These are phyloP conservation scores for Alitta virens DNA, from an alignment of 2,888 invertebrate genomes.

Conservation along the genomic window DNA sequence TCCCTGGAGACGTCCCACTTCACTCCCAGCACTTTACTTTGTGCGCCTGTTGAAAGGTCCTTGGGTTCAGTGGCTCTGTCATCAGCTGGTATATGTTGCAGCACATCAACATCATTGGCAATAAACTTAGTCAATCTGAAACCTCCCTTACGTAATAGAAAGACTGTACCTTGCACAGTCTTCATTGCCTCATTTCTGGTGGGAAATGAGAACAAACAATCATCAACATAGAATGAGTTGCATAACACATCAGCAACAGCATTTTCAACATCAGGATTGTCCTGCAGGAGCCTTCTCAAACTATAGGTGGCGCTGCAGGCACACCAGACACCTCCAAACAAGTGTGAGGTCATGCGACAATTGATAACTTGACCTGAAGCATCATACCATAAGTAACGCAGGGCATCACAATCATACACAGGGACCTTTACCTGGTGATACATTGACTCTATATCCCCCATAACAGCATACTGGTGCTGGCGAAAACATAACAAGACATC, in stretches of 20 bases:
- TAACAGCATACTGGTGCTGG: constrained; percentile 18
- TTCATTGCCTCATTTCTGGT: constrained; percentile 3
- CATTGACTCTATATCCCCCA: constrained; percentile 28
- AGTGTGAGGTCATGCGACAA: constrained; percentile 16
- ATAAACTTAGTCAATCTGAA: constrained; percentile 30
- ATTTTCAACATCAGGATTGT: not conserved
- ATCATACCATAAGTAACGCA: constrained; percentile 23
- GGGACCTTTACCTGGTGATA: constrained; percentile 23
- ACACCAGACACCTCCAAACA: constrained; percentile 15
- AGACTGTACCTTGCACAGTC: constrained; percentile 8
- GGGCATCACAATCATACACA: constrained; percentile 10
- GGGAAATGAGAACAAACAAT: constrained; percentile 18
- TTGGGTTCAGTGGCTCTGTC: not conserved
- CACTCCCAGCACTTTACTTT: too few species aligned
- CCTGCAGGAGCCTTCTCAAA: constrained; percentile 2
- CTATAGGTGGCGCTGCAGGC: constrained; percentile 17
- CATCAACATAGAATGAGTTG: constrained; percentile 26
- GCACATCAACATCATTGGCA: constrained; percentile 22
- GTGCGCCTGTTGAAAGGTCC: too few species aligned
- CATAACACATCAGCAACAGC: constrained; percentile 18
- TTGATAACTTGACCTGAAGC: constrained; percentile 3
- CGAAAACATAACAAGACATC: constrained; percentile 22
- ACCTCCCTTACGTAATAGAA: constrained; percentile 19
- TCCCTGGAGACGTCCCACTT: too few species aligned
- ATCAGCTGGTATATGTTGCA: constrained; percentile 22